Conservation (phyloP, 2,797 vertebrate species). For the Pantherophis alleghaniensis region DNA sequence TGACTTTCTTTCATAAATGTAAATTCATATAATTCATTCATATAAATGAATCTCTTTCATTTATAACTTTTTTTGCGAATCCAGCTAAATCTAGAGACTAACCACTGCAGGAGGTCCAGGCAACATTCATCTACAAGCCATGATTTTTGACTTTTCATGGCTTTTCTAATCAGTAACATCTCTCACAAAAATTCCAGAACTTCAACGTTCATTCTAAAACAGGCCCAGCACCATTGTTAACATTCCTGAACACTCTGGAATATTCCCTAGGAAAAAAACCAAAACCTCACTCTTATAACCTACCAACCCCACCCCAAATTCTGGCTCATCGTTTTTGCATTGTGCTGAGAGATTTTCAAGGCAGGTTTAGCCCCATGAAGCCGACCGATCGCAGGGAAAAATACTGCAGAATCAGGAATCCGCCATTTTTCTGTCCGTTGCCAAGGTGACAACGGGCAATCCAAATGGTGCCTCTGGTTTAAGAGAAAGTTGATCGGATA, state of each 20-base stretch:
- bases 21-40: no score
- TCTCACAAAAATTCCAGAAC: background rate
- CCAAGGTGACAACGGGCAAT: background rate
- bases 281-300: background rate
- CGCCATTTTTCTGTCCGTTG: background rate
- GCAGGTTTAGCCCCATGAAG: background rate
- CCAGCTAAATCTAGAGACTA: background rate
- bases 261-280: background rate
- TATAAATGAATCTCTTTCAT: no score
- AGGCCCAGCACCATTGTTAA: background rate
- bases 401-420: no score
- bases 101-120: background rate
- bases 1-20: no score
- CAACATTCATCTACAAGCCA: background rate
- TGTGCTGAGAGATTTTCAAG: background rate
- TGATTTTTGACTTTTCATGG: background rate
- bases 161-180: background rate
- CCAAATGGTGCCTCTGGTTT: background rate
- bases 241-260: background rate
- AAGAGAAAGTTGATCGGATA: slow-evolving; percentile 1
- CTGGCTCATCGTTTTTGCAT: background rate
- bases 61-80: background rate
- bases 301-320: background rate
- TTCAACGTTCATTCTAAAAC: background rate
- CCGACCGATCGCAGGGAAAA: fast-evolving